Evolutionary conservation across 2,888 invertebrate species (phyloP), one percentile per base, ranked within the genome.

Genomic region (Hermodice carunculata): DNA sequence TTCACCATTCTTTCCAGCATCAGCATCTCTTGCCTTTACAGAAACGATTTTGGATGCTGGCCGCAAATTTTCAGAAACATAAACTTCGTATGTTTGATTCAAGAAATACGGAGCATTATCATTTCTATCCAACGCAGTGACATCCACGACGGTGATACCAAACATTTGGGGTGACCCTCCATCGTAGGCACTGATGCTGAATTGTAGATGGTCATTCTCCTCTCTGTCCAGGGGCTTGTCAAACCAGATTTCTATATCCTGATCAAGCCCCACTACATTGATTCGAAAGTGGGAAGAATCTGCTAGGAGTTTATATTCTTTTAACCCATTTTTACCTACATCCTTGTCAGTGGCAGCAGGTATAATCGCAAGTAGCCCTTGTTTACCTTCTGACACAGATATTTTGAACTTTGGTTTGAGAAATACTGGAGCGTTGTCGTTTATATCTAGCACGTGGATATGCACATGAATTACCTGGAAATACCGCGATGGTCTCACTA

Each of bases 171-270:
- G 78, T 5, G 32, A 53, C 1, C 77, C 69, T 4, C 79, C 79
- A 67, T 83, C 84, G 19, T 76, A 80, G 3, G 93, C 94, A 68
- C 90, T 90, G 71, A 97, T 90, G 76, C 91, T 91, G 46, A 96
- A 89, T 56, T 91, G 89, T 87, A 95, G 61, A 19, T 31, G 31
- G 22, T 17, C 57, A 6, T 31, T 29, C 26, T 22, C 17, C 44
- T 66, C 66, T 14, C 66, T 29, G 43, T 66, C 66, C 46, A 66
- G 53, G n/a, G n/a, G n/a, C n/a, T n/a, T n/a, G n/a, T n/a, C n/a
- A n/a, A n/a, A n/a, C n/a, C n/a, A n/a, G n/a, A n/a, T n/a, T n/a
- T n/a, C n/a, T n/a, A n/a, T n/a, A n/a, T n/a, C n/a, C 26, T 53
- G 28, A 11, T 32, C 51, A 43, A 61, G 56, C 29, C 61, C 52